phyloP scores from a whole-genome alignment of 2,113 vertebrate genomes.

The Gallinago undulata region DNA sequence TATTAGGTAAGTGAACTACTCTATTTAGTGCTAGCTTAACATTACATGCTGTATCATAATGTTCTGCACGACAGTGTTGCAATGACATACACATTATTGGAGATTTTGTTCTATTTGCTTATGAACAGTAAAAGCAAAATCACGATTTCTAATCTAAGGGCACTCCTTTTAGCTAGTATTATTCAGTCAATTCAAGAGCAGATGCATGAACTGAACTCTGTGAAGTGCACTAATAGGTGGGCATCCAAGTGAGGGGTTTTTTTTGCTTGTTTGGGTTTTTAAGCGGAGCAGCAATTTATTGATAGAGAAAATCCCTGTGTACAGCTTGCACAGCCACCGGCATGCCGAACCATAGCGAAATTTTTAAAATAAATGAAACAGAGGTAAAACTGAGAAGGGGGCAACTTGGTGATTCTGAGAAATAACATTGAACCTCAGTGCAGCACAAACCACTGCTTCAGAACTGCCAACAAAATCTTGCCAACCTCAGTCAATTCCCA shows the following conservation, averaged over 20 bases:
- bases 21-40: not conserved
- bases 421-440: not conserved
- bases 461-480: not conserved
- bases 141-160: not conserved
- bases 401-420: not conserved
- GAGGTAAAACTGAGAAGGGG: not conserved
- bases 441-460: not conserved
- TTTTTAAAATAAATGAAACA: not conserved
- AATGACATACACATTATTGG: not conserved
- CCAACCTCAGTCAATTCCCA: not conserved
- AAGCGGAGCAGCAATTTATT: not conserved
- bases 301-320: not conserved
- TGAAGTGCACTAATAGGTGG: not conserved
- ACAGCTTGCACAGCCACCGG: not conserved
- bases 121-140: not conserved
- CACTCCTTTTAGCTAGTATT: not conserved
- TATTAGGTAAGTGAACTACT: conserved; percentile 27
- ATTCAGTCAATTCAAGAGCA: not conserved
- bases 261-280: not conserved
- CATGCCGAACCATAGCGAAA: not conserved
- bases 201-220: not conserved
- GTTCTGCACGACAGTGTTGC: not conserved
- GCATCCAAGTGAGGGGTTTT: fast-evolving
- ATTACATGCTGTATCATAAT: not conserved
- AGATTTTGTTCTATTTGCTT: not conserved